Conservation (phyloP, 2,797 vertebrate genomes). For the Tangara arthus region DNA sequence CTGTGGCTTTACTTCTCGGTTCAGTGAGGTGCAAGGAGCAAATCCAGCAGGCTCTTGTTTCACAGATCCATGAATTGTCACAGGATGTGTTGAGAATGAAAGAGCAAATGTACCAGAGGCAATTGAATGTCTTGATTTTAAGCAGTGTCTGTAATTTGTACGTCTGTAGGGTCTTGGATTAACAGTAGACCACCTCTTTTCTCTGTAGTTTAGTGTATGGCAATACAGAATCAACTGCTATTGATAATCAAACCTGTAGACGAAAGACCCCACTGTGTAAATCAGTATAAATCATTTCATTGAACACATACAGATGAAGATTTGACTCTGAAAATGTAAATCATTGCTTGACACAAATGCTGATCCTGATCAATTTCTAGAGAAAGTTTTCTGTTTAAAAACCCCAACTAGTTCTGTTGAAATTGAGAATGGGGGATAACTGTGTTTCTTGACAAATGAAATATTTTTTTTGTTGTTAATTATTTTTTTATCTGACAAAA, state of each 20-base stretch:
- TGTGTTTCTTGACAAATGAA: not conserved
- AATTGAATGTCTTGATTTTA: conserved; percentile 10
- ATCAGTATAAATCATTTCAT: not conserved
- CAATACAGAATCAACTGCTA: not conserved
- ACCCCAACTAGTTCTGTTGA: not conserved
- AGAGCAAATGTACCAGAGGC: not conserved
- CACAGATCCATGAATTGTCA: not conserved
- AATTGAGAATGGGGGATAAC: not conserved
- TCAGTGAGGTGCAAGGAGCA: not conserved
- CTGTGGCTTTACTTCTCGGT: not conserved
- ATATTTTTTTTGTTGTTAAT: not conserved
- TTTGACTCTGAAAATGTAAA: not conserved
- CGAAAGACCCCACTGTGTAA: not conserved
- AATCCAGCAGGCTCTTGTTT: not conserved
- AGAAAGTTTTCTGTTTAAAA: not conserved
- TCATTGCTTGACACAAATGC: not conserved
- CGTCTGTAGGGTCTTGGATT: not conserved
- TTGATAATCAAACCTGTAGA: not conserved
- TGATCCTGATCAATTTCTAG: not conserved
- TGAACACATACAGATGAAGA: not conserved
- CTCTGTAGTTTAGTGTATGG: not conserved
- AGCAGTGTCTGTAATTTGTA: not conserved
- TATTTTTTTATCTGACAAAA: not conserved
- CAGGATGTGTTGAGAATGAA: not conserved
- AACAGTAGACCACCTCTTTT: not conserved